Conservation (phyloP, 2,888 invertebrate genomes). For the Apeira syringaria region DNA sequence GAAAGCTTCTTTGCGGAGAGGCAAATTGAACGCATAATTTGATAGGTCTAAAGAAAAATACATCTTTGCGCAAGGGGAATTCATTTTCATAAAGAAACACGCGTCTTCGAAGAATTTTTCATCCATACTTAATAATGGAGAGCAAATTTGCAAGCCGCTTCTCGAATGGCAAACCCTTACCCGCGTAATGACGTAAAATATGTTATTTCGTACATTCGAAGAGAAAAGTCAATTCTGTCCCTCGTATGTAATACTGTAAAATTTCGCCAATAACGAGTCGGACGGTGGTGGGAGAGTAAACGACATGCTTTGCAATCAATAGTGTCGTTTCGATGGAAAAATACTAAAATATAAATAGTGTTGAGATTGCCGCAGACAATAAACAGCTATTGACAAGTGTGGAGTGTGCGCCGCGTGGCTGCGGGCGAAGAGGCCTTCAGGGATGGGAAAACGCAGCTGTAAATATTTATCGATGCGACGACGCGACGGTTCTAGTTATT, state of each 20-base stretch:
- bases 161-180: slow-evolving; percentile 21
- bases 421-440: not conserved
- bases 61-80: slow-evolving; percentile 23
- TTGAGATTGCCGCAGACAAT: slow-evolving; percentile 23
- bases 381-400: slow-evolving; percentile 22
- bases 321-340: slow-evolving; percentile 8
- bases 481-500: not conserved
- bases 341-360: slow-evolving; percentile 17
- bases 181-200: slow-evolving; percentile 27
- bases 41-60: slow-evolving; percentile 28
- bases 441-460: not conserved
- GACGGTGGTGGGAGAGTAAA: slow-evolving; percentile 3
- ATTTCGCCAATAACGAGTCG: slow-evolving; percentile 17
- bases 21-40: slow-evolving; percentile 27
- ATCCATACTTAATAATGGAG: slow-evolving; percentile 26
- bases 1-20: slow-evolving; percentile 11
- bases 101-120: slow-evolving; percentile 22
- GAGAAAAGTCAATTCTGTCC: slow-evolving; percentile 23
- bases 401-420: slow-evolving; percentile 10
- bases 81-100: slow-evolving; percentile 28
- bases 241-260: slow-evolving; percentile 20
- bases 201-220: slow-evolving; percentile 24
- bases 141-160: slow-evolving; percentile 24
- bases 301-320: slow-evolving; percentile 4
- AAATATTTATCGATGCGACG: slow-evolving; percentile 5